Conservation (phyloP, 2,797 vertebrate species). For the Vipera latastei region DNA sequence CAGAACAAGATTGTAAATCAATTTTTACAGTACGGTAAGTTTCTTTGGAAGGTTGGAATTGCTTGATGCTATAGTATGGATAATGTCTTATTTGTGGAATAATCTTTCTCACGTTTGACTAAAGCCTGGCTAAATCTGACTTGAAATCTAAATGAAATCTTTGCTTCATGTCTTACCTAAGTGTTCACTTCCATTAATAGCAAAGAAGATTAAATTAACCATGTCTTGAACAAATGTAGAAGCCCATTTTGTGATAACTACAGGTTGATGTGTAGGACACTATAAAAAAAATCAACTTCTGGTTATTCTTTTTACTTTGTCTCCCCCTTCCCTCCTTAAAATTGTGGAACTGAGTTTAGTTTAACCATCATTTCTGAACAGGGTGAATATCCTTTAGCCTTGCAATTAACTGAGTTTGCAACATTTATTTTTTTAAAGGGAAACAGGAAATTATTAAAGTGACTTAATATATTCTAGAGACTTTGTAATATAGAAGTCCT, state of each 20-base stretch:
- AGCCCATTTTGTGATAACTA: slow-evolving; percentile 6
- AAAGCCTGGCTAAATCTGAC: slow-evolving; percentile 68
- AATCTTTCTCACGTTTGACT: slow-evolving; percentile 61
- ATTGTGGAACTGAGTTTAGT: neutral
- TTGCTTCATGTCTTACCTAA: slow-evolving; percentile 33
- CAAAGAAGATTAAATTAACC: slow-evolving; percentile 57
- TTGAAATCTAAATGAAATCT: slow-evolving; percentile 71
- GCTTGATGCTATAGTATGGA: slow-evolving; percentile 58
- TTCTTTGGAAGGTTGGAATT: slow-evolving; percentile 31
- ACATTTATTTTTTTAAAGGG: neutral
- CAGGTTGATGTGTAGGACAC: neutral
- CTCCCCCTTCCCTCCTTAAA: neutral
- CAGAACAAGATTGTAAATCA: slow-evolving; percentile 14
- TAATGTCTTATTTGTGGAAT: slow-evolving; percentile 65
- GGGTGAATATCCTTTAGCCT: neutral
- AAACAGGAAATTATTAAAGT: neutral
- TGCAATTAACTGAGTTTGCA: neutral
- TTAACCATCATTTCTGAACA: neutral
- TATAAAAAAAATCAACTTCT: neutral
- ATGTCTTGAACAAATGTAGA: slow-evolving; percentile 41
- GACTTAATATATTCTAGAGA: neutral
- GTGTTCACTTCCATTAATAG: slow-evolving; percentile 51
- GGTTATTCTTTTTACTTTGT: slow-evolving; percentile 35
- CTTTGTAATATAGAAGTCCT: neutral
- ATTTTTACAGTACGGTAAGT: slow-evolving; percentile 48